A percentile compares a stretch with the other conserved stretches of the same genome.
phyloP scores from a whole-genome alignment of 1,140 invertebrate genomes.

The Hylaeus anthracinus region DNA sequence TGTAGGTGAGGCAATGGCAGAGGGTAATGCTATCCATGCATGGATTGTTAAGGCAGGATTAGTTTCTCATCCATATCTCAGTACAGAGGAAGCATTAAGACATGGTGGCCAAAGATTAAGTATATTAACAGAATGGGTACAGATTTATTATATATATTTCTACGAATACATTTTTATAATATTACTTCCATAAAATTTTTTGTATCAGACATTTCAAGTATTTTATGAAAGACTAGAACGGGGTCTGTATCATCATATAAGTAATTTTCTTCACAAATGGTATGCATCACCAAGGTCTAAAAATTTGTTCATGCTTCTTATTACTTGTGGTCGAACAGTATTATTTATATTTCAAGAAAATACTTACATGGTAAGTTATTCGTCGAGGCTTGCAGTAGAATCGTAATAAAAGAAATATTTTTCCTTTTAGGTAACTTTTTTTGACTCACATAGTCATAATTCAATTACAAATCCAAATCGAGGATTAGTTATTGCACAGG shows the following conservation, averaged over 20 bases:
- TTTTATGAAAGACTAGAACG: constrained; percentile 71
- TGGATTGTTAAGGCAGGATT: constrained; percentile 69
- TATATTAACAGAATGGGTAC: constrained; percentile 78
- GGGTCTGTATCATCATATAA: constrained; percentile 69
- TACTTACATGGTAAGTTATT: constrained; percentile 66
- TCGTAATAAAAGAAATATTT: not conserved
- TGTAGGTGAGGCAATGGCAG: constrained; percentile 75
- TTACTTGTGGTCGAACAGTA: constrained; percentile 76
- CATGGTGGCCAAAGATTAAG: constrained; percentile 69
- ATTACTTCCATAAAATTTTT: constrained; percentile 3
- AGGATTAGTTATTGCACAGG: constrained; percentile 77
- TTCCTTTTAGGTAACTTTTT: constrained; percentile 69
- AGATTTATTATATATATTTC: not conserved
- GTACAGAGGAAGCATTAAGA: constrained; percentile 72
- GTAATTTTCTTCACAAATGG: constrained; percentile 72
- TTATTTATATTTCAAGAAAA: constrained; percentile 78
- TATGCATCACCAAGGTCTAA: constrained; percentile 66
- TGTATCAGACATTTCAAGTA: constrained; percentile 72
- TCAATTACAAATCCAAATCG: constrained; percentile 56
- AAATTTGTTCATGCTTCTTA: constrained; percentile 77
- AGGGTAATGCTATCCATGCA: constrained; percentile 73
- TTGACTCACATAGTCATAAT: constrained; percentile 76
- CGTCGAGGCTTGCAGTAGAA: not conserved
- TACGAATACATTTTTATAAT: not conserved
- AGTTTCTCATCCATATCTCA: constrained; percentile 74